Evolutionary conservation across 2,888 invertebrate species (phyloP).

Genomic region (Pyrochroa serraticornis): DNA sequence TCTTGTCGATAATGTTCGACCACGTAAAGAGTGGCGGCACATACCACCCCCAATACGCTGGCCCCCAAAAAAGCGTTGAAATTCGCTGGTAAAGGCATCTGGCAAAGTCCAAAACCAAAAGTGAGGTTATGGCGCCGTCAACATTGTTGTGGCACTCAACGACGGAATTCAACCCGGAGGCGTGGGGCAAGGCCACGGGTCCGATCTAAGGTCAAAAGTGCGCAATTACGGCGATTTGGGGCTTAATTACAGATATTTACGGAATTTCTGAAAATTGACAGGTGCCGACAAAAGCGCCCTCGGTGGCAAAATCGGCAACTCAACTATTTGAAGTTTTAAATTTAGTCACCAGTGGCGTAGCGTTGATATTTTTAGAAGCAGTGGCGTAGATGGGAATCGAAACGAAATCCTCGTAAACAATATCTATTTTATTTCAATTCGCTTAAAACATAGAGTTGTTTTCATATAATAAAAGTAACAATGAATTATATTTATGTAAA

Average conservation of each 20-base stretch:
- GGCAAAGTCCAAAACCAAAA: conserved; percentile 8
- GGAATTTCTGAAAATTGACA: too few species aligned
- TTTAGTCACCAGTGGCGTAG: too few species aligned
- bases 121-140: conserved; percentile 15
- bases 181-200: too few species aligned
- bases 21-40: conserved; percentile 53
- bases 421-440: conserved; percentile 44
- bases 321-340: too few species aligned
- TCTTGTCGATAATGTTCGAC: conserved; percentile 54
- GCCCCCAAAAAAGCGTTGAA: conserved; percentile 49
- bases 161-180: too few species aligned
- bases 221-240: too few species aligned
- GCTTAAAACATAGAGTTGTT: conserved; percentile 39
- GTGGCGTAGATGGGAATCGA: background rate
- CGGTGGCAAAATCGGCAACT: too few species aligned
- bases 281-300: too few species aligned
- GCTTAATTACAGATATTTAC: too few species aligned
- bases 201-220: too few species aligned
- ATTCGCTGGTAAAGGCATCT: conserved; percentile 42
- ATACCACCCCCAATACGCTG: conserved; percentile 53
- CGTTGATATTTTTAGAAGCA: too few species aligned
- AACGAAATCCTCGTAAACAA: conserved; percentile 35
- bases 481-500: conserved; percentile 22
- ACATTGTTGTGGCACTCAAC: too few species aligned
- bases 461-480: conserved; percentile 33